These are phyloP conservation scores for Siniperca chuatsi DNA, from an alignment of 2,113 vertebrate species.

Conservation along the genomic window DNA sequence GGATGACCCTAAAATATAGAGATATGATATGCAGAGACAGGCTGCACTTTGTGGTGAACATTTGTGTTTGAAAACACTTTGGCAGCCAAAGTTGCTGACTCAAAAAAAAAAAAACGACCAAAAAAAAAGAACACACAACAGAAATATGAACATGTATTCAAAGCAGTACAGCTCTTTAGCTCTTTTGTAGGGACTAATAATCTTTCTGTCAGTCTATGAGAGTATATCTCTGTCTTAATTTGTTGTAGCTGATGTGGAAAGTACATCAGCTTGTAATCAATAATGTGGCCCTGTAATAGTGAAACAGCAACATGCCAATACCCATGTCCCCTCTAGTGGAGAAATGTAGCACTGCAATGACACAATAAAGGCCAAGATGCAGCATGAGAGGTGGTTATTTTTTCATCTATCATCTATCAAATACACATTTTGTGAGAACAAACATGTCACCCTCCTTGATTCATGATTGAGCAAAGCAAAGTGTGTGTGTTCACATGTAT, in stretches of 20 bases:
- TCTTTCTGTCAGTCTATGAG: background rate
- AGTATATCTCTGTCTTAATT: background rate
- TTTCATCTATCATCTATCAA: background rate
- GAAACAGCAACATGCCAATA: slow-evolving; percentile 29
- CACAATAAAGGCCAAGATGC: slow-evolving; percentile 3
- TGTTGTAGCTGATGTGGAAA: slow-evolving; percentile 2
- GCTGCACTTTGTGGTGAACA: slow-evolving; percentile 11
- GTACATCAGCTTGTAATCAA: background rate
- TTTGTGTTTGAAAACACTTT: slow-evolving; percentile 26
- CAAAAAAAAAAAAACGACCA: background rate
- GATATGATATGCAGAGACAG: slow-evolving; percentile 35
- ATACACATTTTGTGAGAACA: background rate
- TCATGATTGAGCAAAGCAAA: slow-evolving; percentile 8
- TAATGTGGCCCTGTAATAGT: background rate
- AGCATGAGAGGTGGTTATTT: slow-evolving; percentile 12
- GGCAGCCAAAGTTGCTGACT: slow-evolving; percentile 18
- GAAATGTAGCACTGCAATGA: slow-evolving; percentile 25
- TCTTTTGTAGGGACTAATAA: background rate
- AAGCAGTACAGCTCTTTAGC: background rate
- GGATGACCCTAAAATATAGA: slow-evolving; percentile 57
- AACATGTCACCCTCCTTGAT: background rate
- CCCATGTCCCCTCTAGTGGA: slow-evolving; percentile 76
- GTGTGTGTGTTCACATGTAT: slow-evolving; percentile 9
- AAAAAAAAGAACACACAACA: background rate
- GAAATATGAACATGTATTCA: background rate